Evolutionary conservation across 2,797 vertebrate species (phyloP), one percentile per base, ranked within the genome.

Genomic region (Xenops minutus): DNA sequence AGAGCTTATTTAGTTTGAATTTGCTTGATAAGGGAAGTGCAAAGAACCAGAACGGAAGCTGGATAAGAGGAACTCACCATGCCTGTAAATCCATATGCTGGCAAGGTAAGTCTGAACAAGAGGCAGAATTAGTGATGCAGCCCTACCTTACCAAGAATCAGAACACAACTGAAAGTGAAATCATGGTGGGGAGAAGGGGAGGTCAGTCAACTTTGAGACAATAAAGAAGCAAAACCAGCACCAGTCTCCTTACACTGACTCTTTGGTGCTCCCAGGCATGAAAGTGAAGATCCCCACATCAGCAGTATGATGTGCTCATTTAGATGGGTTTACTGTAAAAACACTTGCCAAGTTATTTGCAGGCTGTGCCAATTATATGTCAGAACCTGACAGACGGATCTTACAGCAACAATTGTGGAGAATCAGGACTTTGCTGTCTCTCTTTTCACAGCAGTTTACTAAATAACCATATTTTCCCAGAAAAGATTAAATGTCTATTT

Each of bases 291-390:
- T 78, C 59, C 51, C 85, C 89, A 75, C 87, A 95, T 26, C 91
- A 94, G 87, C 88, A 89, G 12, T 10, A 78, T 15, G 92, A 92
- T 85, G 92, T 85, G 90, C 92, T 97, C 96, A 61, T 95, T 94
- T 89, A 97, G 96, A 97, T 73, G 85, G 96, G 68, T 86, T 95
- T 71, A 89, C 81, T 89, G 58, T 88, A 87, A 89, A 97, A 97
- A 88, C 83, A 75, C 43, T 82, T 79, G 89, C 86, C 96, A 97
- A 96, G 84, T 26, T 85, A 67, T 80, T 54, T 76, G 68, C 51
- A 37, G 44, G 48, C 52, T 81, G 36, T 89, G 97, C 96, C 95
- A 96, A 89, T 61, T 37, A 7, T 68, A 89, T 86, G 82, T 96
- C 97, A 96, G 90, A 81, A 68, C 16, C 92, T 58, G 73, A 43